phyloP scores from a whole-genome alignment of 2,797 vertebrate species.

The Lacerta bilineata region DNA sequence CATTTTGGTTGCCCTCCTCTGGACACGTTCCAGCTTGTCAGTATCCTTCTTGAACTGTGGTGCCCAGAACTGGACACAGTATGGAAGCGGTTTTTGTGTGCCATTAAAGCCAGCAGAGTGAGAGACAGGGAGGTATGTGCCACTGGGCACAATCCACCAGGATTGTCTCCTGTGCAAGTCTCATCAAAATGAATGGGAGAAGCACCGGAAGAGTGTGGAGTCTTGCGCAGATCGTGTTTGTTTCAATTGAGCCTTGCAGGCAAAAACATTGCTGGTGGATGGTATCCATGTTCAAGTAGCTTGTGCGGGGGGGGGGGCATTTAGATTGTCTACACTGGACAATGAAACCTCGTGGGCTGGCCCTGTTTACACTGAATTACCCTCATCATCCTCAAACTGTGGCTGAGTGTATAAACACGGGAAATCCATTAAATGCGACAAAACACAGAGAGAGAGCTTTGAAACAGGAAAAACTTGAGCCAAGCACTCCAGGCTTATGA shows the following conservation, averaged over 20 bases:
- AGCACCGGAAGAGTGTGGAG: not conserved
- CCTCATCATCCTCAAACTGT: not conserved
- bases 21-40: no score
- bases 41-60: no score
- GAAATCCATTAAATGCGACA: not conserved
- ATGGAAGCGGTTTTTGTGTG: not conserved
- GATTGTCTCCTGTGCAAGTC: not conserved
- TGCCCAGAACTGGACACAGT: not conserved
- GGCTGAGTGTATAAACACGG: no score
- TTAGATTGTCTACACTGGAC: not conserved
- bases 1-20: no score
- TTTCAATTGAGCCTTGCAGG: not conserved
- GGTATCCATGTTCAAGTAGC: not conserved
- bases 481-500: not conserved
- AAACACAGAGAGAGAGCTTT: not conserved
- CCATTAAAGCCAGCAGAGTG: not conserved
- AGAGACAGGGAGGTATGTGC: not conserved
- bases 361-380: not conserved
- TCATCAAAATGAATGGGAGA: not conserved
- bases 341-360: not conserved
- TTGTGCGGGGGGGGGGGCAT: not conserved
- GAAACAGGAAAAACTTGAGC: not conserved
- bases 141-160: not conserved
- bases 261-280: not conserved
- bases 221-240: no score